phyloP scores from a whole-genome alignment of 1,140 invertebrate genomes.

The Branchinecta lynchi region DNA sequence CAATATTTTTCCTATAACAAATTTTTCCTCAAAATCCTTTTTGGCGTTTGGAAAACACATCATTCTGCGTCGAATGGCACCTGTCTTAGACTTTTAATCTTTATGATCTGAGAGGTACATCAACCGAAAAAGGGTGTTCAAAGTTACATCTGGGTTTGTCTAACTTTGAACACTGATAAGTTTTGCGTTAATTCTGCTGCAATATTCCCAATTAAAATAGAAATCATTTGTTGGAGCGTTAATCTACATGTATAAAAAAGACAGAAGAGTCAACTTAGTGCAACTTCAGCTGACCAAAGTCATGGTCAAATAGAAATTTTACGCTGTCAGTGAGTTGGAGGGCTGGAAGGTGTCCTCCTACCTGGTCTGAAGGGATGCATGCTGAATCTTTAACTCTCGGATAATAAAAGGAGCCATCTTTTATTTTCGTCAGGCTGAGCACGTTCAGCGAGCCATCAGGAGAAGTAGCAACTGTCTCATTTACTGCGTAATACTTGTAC shows the following conservation, averaged over 20 bases:
- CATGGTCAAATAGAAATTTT: conserved; percentile 7
- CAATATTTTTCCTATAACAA: not conserved
- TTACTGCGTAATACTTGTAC: not conserved
- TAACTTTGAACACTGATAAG: conserved; percentile 2
- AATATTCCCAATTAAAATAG: not conserved
- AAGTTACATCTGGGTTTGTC: not conserved
- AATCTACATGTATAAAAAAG: not conserved
- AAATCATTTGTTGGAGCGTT: not conserved
- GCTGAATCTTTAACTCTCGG: conserved; percentile 1
- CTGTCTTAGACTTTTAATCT: too few relatives aligned
- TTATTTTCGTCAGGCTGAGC: not conserved
- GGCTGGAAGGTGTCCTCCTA: not conserved
- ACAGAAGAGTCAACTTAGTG: too few relatives aligned
- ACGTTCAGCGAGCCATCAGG: conserved; percentile 8
- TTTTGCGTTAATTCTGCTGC: not conserved
- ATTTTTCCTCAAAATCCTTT: not conserved
- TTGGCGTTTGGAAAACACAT: conserved; percentile 4
- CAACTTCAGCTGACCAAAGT: not conserved
- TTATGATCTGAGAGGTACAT: too few relatives aligned
- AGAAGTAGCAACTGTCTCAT: not conserved
- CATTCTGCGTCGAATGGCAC: too few relatives aligned
- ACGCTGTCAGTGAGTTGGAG: not conserved
- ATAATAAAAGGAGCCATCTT: conserved; percentile 1
- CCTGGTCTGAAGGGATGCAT: not conserved
- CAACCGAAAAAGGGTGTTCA: conserved; percentile 1